These are phyloP conservation scores for Pseudocheirus occidentalis DNA, from an alignment of 2,797 vertebrate species.

Conservation along the genomic window DNA sequence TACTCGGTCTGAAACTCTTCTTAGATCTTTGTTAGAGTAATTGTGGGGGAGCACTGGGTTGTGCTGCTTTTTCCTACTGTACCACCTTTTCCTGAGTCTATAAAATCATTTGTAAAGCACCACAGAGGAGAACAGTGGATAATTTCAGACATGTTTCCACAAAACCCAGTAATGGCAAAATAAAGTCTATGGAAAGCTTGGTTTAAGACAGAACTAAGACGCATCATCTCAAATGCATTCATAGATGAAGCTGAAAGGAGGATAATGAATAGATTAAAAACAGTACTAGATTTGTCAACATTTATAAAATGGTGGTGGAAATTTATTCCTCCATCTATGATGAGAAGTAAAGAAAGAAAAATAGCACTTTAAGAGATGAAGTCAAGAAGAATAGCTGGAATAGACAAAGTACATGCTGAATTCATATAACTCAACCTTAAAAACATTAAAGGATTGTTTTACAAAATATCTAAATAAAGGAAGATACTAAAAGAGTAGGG, in stretches of 20 bases:
- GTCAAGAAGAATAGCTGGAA: background rate
- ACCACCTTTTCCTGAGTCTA: background rate
- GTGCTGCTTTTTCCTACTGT: background rate
- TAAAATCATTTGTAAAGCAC: too few relatives aligned
- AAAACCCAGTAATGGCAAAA: background rate
- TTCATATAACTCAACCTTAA: too few relatives aligned
- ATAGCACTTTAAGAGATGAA: background rate
- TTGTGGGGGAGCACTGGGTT: background rate
- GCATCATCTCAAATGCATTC: background rate
- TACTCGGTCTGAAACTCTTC: background rate
- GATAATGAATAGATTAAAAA: too few relatives aligned
- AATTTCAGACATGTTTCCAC: background rate
- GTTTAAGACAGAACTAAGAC: background rate
- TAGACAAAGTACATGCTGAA: too few relatives aligned
- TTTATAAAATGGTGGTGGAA: too few relatives aligned
- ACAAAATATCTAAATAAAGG: background rate
- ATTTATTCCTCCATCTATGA: too few relatives aligned
- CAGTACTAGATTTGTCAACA: too few relatives aligned
- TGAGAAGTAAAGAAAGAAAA: too few relatives aligned
- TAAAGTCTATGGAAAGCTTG: background rate
- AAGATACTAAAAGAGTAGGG: background rate
- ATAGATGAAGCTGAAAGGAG: background rate
- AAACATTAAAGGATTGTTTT: background rate
- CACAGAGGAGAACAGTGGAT: too few relatives aligned
- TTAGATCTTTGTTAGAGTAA: background rate